Evolutionary conservation across 2,113 vertebrate genomes (phyloP).

Genomic region (Tyrannus savana): DNA sequence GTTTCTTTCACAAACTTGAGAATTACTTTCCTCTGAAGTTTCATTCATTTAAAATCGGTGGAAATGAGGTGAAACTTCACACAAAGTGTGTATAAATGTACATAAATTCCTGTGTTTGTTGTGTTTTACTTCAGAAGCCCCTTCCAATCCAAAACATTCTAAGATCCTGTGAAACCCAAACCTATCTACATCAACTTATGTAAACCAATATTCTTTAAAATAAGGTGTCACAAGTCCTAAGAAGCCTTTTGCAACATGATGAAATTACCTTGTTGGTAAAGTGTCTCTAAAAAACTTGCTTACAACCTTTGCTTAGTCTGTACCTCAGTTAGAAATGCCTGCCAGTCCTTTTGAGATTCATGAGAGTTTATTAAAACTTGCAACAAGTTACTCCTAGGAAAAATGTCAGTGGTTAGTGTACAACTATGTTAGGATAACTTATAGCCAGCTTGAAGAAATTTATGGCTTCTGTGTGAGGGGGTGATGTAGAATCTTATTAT

Average conservation of each 20-base stretch:
- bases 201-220: background rate
- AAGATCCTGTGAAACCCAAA: background rate
- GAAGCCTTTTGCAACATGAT: background rate
- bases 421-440: slow-evolving; percentile 29
- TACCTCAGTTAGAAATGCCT: background rate
- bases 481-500: slow-evolving; percentile 25
- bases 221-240: background rate
- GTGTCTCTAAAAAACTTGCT: background rate
- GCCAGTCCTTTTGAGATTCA: background rate
- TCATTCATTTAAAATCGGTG: background rate
- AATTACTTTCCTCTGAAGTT: background rate
- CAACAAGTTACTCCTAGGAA: background rate
- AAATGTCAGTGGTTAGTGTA: slow-evolving; percentile 36
- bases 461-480: background rate
- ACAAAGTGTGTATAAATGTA: background rate
- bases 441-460: slow-evolving; percentile 32
- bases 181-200: background rate
- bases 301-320: background rate
- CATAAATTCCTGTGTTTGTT: background rate
- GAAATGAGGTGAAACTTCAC: background rate
- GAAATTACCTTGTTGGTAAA: background rate
- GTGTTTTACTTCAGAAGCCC: background rate
- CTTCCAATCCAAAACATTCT: background rate
- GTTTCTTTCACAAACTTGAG: background rate
- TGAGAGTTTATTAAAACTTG: slow-evolving; percentile 6